Conservation (phyloP, 2,888 invertebrate genomes). For the Podotricha telesiphe region DNA sequence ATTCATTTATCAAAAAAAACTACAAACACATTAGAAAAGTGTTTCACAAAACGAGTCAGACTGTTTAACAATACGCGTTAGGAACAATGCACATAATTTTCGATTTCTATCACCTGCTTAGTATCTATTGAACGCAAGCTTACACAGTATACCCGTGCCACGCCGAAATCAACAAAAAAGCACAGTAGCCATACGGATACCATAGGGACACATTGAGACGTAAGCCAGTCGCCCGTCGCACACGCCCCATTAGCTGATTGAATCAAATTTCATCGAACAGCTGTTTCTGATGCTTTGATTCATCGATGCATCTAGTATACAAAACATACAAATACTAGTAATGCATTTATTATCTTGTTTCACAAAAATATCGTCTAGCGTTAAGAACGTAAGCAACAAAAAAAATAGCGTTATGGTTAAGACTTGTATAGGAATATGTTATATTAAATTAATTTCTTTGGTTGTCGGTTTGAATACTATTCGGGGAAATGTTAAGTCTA, state of each 20-base stretch:
- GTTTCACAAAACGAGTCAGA: too few relatives aligned
- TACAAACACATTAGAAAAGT: neutral
- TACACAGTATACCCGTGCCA: slow-evolving; percentile 40
- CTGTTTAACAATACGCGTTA: neutral
- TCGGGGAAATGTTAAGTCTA: neutral
- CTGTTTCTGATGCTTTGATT: slow-evolving; percentile 61
- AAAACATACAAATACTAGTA: neutral
- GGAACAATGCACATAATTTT: slow-evolving; percentile 4
- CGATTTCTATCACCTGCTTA: slow-evolving; percentile 33
- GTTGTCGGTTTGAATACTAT: neutral
- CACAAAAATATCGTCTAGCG: neutral
- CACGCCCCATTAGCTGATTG: slow-evolving; percentile 71
- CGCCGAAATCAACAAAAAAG: slow-evolving; percentile 35
- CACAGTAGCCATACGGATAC: slow-evolving; percentile 37
- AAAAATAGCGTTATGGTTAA: too few relatives aligned
- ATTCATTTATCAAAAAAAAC: neutral
- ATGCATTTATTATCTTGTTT: neutral
- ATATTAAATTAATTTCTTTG: too few relatives aligned
- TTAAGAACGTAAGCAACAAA: neutral
- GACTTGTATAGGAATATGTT: too few relatives aligned
- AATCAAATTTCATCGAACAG: slow-evolving; percentile 77
- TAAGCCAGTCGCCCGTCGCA: slow-evolving; percentile 48
- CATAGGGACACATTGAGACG: slow-evolving; percentile 43
- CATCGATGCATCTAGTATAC: slow-evolving; percentile 60
- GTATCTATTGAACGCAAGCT: slow-evolving; percentile 26